Evolutionary conservation across 2,113 vertebrate species (phyloP), one percentile per base, ranked within the genome.

Genomic region (Axis porcinus): DNA sequence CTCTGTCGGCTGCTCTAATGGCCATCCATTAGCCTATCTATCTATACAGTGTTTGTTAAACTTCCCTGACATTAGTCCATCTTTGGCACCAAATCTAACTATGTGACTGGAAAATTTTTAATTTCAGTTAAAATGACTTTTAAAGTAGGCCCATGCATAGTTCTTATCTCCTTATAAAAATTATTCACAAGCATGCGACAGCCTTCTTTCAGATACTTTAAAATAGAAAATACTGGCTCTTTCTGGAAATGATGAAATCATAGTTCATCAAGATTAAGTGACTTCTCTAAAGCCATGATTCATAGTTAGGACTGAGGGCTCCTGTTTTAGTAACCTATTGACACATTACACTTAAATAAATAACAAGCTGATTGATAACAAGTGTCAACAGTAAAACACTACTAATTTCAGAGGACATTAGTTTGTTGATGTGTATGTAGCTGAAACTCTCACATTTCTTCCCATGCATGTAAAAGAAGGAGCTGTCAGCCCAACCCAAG

Each of bases 361-460:
- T 83, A 95, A 78, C 64, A 91, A 87, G 55, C 43, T 97, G n/a
- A 96, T 83, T 94, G 93, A 92, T 93, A 98, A 60, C 25, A 93
- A 85, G 76, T 89, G 78, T 62, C 91, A 94, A 88, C 12, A 50
- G 58, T 45, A 76, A 96, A 52, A 60, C 21, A 93, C 8, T 43
- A 67, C 58, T 92, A 91, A 97, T 97, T 95, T 97, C 78, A 52
- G 81, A 96, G 84, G 54, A 85, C 91, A 96, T 97, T 97, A 94
- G 88, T 86, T 86, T 3, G 2, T 97, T 96, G 95, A 95, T 89
- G 30, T 82, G 87, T 95, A 81, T 93, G 14, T 94, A 70, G 28
- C 60, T 64, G 36, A 93, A 90, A 94, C 11, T 95, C 58, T 85
- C 43, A 54, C 52, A 91, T 47, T 82, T 28, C 52, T 91, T 86